These are phyloP conservation scores for Phortica okadai DNA, from an alignment of 2,888 invertebrate species.

Conservation along the genomic window DNA sequence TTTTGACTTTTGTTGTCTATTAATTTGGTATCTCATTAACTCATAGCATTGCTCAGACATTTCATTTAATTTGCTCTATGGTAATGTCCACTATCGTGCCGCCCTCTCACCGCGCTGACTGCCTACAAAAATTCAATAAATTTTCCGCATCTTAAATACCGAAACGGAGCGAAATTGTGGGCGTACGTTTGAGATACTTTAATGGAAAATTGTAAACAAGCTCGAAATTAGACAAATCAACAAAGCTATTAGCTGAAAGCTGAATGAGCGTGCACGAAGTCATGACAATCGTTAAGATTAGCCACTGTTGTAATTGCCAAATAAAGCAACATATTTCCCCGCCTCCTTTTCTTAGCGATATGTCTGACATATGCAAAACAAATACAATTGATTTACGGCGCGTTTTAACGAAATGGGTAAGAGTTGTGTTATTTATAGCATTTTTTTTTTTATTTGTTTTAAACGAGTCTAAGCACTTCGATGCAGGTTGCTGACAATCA, in stretches of 20 bases:
- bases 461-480: neutral
- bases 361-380: constrained; percentile 5
- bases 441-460: neutral
- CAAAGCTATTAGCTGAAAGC: constrained; percentile 8
- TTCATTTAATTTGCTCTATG: constrained; percentile 17
- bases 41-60: neutral
- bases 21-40: constrained; percentile 16
- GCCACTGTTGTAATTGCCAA: constrained; percentile 53
- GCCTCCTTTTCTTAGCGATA: constrained; percentile 36
- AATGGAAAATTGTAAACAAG: constrained; percentile 52
- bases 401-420: neutral
- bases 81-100: neutral
- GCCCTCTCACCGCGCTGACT: neutral
- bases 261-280: neutral
- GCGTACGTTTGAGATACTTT: constrained; percentile 17
- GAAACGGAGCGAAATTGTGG: constrained; percentile 41
- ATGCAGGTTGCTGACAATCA: neutral
- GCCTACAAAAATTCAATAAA: constrained; percentile 55
- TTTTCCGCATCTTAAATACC: neutral
- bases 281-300: constrained; percentile 45
- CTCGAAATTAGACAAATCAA: constrained; percentile 67
- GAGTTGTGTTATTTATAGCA: neutral
- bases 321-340: constrained; percentile 26
- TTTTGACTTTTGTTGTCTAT: neutral
- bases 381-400: no score